Conservation (phyloP, 1,140 invertebrate genomes). For the Heliothis virescens region DNA sequence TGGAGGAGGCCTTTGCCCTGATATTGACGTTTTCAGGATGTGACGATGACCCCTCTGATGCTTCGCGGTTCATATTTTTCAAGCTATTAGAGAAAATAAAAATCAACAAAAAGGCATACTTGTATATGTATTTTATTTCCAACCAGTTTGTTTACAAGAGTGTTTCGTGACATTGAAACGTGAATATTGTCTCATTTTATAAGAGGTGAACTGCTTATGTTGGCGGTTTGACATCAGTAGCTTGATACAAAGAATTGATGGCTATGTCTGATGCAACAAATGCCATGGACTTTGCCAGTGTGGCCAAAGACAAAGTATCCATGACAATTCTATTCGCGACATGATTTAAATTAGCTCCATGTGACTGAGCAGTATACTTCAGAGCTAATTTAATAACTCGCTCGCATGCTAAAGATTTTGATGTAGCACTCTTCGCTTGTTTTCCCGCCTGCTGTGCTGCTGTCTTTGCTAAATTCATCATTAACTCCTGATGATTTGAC, state of each 20-base stretch:
- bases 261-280: conserved; percentile 82
- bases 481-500: conserved; percentile 81
- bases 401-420: conserved; percentile 79
- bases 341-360: conserved; percentile 77
- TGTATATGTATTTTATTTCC: too few relatives aligned
- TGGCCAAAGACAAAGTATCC: conserved; percentile 78
- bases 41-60: too few relatives aligned
- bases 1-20: too few relatives aligned
- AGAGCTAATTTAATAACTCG: conserved; percentile 78
- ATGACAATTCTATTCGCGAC: conserved; percentile 82
- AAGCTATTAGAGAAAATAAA: too few relatives aligned
- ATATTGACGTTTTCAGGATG: too few relatives aligned
- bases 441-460: conserved; percentile 82
- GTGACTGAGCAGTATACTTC: conserved; percentile 81
- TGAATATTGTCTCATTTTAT: background rate
- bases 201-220: conserved; percentile 1
- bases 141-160: too few relatives aligned
- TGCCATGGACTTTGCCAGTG: conserved; percentile 81
- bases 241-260: conserved; percentile 81
- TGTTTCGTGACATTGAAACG: background rate
- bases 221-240: conserved; percentile 80
- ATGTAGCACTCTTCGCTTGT: conserved; percentile 79
- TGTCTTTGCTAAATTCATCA: conserved; percentile 83
- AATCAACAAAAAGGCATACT: too few relatives aligned
- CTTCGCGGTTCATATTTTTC: too few relatives aligned